Conservation (phyloP, 1,140 invertebrate species). For the Diabrotica virgifera region DNA sequence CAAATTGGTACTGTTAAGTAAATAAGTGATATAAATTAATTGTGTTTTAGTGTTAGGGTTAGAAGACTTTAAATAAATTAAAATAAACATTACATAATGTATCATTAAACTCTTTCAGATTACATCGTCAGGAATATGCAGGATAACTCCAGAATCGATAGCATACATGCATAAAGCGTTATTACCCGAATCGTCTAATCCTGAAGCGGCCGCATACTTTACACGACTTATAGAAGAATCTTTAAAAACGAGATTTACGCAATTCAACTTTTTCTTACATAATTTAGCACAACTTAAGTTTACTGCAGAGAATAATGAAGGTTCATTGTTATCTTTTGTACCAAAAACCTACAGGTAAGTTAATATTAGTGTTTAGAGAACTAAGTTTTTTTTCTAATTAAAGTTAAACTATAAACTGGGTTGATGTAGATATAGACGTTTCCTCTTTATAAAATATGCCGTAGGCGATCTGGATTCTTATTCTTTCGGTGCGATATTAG, state of each 20-base stretch:
- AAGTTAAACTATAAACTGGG: neutral
- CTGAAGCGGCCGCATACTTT: conserved; percentile 91
- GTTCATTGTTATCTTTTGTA: conserved; percentile 87
- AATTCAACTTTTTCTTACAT: conserved; percentile 97
- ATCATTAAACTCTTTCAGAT: conserved; percentile 59
- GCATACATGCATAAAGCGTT: conserved; percentile 89
- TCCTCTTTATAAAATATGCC: no score
- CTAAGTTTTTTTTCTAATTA: conserved; percentile 3
- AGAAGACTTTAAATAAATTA: no score
- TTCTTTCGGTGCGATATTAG: no score
- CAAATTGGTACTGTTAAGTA: no score
- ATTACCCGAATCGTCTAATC: conserved; percentile 80
- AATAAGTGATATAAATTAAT: no score
- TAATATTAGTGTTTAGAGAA: neutral
- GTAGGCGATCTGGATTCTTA: no score
- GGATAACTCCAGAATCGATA: conserved; percentile 88
- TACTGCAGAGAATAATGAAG: conserved; percentile 78
- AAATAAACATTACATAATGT: no score
- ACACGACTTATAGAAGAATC: conserved; percentile 89
- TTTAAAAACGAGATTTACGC: conserved; percentile 83
- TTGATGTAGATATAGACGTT: no score
- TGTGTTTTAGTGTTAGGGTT: no score
- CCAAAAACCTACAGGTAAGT: conserved; percentile 90
- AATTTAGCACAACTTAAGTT: conserved; percentile 94
- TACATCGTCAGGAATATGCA: conserved; percentile 91